Conservation (phyloP, 2,797 vertebrate species). For the Esox lucius region DNA sequence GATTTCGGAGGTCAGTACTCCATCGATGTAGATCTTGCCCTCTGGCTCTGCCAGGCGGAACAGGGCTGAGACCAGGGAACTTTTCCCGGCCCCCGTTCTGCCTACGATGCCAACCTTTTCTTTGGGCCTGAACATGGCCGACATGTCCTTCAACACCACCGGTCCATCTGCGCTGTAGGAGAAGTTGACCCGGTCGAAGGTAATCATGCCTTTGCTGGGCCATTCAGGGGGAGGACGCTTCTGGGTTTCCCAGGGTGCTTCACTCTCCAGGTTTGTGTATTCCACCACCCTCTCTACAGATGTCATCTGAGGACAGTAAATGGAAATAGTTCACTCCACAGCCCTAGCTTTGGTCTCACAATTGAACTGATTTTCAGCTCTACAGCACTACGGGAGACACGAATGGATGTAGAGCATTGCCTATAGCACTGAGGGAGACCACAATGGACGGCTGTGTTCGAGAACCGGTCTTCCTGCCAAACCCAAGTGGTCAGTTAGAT, state of each 20-base stretch:
- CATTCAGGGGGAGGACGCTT: slow-evolving; percentile 82
- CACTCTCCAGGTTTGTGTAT: slow-evolving; percentile 90
- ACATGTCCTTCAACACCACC: slow-evolving; percentile 87
- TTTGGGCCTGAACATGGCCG: slow-evolving; percentile 81
- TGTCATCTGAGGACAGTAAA: slow-evolving; percentile 77
- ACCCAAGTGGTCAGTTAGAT: no score
- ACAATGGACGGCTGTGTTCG: no score
- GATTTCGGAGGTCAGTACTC: slow-evolving; percentile 85
- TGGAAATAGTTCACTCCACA: not conserved
- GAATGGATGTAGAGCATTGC: no score
- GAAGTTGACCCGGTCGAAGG: slow-evolving; percentile 91
- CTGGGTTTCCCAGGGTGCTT: slow-evolving; percentile 87
- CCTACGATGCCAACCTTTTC: slow-evolving; percentile 95
- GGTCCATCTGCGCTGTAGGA: slow-evolving; percentile 84
- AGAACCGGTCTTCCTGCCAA: no score
- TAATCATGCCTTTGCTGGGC: slow-evolving; percentile 85
- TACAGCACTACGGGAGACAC: no score
- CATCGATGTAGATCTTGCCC: slow-evolving; percentile 90
- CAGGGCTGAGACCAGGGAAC: slow-evolving; percentile 89
- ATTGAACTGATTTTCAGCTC: no score
- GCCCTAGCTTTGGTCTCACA: not conserved
- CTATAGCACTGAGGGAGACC: no score
- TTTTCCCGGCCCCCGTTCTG: slow-evolving; percentile 91
- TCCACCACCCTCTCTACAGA: slow-evolving; percentile 93
- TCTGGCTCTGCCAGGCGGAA: slow-evolving; percentile 89